These are phyloP conservation scores for Lerema accius DNA, from an alignment of 1,140 invertebrate species.

Conservation along the genomic window DNA sequence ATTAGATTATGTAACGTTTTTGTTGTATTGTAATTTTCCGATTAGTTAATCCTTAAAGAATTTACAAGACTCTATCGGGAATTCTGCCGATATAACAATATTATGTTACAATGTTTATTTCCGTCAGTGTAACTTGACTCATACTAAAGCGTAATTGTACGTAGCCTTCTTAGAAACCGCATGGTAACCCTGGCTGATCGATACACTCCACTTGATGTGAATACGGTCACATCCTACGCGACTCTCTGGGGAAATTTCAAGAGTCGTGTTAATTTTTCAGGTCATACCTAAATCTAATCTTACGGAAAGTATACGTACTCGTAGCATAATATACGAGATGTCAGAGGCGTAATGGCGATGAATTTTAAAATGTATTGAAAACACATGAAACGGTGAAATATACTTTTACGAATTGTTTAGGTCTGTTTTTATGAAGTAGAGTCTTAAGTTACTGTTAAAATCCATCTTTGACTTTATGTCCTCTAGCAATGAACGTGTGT, in stretches of 20 bases:
- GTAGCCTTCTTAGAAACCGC: neutral
- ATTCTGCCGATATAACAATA: no score
- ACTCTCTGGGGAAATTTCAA: conserved; percentile 18
- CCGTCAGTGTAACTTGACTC: neutral
- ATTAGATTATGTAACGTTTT: no score
- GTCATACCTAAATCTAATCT: conserved; percentile 4
- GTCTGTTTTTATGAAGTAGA: no score
- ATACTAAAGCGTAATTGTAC: neutral
- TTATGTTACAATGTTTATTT: no score
- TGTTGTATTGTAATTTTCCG: no score
- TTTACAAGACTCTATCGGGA: no score
- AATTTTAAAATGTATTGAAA: neutral
- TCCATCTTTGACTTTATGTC: no score
- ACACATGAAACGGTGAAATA: no score
- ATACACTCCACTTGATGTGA: conserved; percentile 20
- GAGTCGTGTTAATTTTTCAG: conserved; percentile 26
- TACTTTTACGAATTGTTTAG: no score
- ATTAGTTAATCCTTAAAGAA: no score
- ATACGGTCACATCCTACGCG: conserved; percentile 26
- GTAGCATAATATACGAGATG: neutral
- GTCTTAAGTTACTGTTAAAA: no score
- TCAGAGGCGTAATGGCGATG: neutral
- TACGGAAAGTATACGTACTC: conserved; percentile 10
- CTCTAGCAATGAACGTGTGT: no score
- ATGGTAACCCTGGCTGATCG: conserved; percentile 14